phyloP scores from a whole-genome alignment of 2,888 invertebrate species.

The Lepidochrysops patricia region DNA sequence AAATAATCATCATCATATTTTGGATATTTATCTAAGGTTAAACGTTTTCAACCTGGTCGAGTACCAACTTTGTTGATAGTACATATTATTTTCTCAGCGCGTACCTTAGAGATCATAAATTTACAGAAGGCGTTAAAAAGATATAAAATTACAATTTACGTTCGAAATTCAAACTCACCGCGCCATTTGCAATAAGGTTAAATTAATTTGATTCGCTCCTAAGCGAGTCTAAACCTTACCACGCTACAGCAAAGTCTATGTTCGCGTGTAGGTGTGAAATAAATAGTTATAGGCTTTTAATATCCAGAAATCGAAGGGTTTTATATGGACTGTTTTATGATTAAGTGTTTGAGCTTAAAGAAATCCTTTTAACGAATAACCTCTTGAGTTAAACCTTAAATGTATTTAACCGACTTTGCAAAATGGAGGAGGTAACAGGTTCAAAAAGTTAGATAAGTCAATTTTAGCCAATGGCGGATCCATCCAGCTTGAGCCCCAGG shows the following conservation, averaged over 20 bases:
- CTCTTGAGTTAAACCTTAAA: not conserved
- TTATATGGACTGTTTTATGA: not conserved
- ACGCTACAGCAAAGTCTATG: not conserved
- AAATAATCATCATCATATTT: too few relatives aligned
- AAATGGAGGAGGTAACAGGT: too few relatives aligned
- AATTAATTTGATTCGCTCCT: not conserved
- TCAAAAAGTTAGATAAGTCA: too few relatives aligned
- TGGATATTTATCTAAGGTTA: too few relatives aligned
- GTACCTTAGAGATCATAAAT: not conserved
- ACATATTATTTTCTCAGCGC: not conserved
- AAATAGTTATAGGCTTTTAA: not conserved
- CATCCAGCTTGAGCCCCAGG: too few relatives aligned
- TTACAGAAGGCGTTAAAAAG: not conserved
- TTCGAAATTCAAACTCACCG: constrained; percentile 2
- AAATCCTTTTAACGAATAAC: not conserved
- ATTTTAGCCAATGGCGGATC: too few relatives aligned
- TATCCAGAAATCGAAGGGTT: not conserved
- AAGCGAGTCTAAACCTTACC: not conserved
- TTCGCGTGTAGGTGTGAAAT: not conserved
- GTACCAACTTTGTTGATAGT: not conserved
- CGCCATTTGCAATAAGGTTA: not conserved
- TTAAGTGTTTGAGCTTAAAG: not conserved
- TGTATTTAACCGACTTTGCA: too few relatives aligned
- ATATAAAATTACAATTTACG: constrained; percentile 2
- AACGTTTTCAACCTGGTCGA: not conserved